A percentile compares a stretch with the other conserved stretches of the same genome.
Conservation (phyloP, 2,113 vertebrate species). For the Colinus virginianus region DNA sequence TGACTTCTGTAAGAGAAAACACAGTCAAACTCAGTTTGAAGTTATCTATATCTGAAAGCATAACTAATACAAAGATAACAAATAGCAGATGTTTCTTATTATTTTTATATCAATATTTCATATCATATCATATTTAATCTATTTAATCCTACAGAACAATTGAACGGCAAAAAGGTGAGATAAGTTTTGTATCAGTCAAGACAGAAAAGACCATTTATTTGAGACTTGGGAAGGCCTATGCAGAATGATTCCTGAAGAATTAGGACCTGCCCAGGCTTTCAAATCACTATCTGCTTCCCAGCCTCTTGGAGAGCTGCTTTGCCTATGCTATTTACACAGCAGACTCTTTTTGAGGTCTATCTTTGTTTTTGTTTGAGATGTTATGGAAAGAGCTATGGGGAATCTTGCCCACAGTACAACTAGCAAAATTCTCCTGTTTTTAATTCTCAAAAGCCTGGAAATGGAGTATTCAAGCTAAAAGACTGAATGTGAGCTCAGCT, state of each 20-base stretch:
- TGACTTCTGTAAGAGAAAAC: conserved; percentile 84
- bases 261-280: background rate
- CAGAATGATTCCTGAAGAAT: background rate
- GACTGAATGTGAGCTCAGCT: background rate
- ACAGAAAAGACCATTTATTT: background rate
- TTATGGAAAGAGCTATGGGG: background rate
- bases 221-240: background rate
- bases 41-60: background rate
- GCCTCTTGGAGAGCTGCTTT: background rate
- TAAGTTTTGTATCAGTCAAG: background rate
- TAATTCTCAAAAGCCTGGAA: background rate
- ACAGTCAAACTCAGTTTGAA: background rate
- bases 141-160: background rate
- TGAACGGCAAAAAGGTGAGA: background rate
- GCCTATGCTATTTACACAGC: background rate
- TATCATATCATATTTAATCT: background rate
- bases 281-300: accelerated
- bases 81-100: background rate
- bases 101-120: too few relatives aligned
- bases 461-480: background rate
- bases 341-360: background rate
- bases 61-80: background rate
- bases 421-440: background rate
- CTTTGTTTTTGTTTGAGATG: background rate
- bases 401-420: background rate